These are phyloP conservation scores for Cephus spinipes DNA, from an alignment of 2,888 invertebrate species.

Conservation along the genomic window DNA sequence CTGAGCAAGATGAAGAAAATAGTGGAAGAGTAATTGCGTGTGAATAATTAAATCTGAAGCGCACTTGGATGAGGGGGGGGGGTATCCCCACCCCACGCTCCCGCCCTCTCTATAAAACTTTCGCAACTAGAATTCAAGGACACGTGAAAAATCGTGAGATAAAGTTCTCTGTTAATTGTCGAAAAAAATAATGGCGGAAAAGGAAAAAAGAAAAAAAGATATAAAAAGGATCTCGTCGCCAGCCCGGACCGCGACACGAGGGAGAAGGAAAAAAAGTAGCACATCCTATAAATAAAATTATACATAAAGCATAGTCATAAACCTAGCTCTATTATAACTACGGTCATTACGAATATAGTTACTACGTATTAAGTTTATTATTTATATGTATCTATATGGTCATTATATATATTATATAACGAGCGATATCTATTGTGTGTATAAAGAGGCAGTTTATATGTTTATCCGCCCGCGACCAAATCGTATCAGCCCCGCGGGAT, in stretches of 20 bases:
- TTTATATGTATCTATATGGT: conserved; percentile 32
- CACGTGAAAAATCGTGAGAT: no score
- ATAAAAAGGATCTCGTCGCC: neutral
- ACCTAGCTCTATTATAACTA: conserved; percentile 6
- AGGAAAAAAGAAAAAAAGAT: neutral
- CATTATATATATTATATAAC: conserved; percentile 23
- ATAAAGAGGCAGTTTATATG: conserved; percentile 6
- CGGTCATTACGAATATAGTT: conserved; percentile 21
- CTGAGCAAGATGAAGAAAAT: conserved; percentile 13
- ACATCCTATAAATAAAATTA: conserved; percentile 18
- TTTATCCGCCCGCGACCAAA: neutral
- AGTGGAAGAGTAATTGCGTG: conserved; percentile 36
- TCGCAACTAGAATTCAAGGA: no score
- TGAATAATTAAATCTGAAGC: conserved; percentile 43
- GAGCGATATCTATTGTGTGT: neutral
- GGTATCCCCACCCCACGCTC: neutral
- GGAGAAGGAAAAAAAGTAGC: neutral
- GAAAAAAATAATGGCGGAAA: no score
- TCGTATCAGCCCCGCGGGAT: conserved; percentile 22
- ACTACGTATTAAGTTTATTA: conserved; percentile 29
- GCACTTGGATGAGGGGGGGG: conserved; percentile 23
- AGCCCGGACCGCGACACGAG: neutral
- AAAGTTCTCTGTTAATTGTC: no score
- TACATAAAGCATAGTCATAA: conserved; percentile 29
- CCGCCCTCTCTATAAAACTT: neutral